Evolutionary conservation across 2,888 invertebrate genomes (phyloP).

Genomic region (Lepidochrysops patricia): DNA sequence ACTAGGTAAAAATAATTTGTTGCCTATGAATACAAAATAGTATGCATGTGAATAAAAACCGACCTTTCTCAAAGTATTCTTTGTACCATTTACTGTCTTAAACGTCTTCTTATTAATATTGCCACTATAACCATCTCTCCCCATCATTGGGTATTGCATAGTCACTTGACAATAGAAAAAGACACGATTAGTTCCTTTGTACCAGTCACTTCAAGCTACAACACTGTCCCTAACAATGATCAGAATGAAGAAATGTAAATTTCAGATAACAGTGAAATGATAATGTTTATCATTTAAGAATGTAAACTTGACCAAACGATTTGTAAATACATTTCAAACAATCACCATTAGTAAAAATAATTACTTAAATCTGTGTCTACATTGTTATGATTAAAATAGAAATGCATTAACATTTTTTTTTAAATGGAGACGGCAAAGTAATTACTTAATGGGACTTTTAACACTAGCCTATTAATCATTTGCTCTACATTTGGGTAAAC

Average conservation of each 20-base stretch:
- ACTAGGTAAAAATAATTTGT: neutral
- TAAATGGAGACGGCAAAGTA: neutral
- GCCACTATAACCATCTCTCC: constrained; percentile 57
- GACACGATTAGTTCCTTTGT: constrained; percentile 29
- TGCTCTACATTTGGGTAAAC: neutral
- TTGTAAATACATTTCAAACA: neutral
- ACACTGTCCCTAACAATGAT: neutral
- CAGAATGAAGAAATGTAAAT: neutral
- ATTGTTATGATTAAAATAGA: neutral
- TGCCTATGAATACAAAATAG: constrained; percentile 12
- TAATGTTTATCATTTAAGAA: neutral
- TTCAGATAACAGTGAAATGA: constrained; percentile 2
- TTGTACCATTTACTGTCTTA: constrained; percentile 44
- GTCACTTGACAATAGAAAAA: constrained; percentile 61
- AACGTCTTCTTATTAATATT: constrained; percentile 64
- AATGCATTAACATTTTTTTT: neutral
- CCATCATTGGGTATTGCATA: constrained; percentile 68
- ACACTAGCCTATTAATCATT: neutral
- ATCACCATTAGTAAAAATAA: neutral
- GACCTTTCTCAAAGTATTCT: constrained; percentile 67
- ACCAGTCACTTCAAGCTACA: constrained; percentile 6
- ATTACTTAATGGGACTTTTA: neutral
- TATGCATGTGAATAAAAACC: constrained; percentile 35
- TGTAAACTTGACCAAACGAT: neutral
- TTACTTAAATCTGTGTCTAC: neutral